Evolutionary conservation across 2,888 invertebrate species (phyloP).

Genomic region (Drosophila demipolita): DNA sequence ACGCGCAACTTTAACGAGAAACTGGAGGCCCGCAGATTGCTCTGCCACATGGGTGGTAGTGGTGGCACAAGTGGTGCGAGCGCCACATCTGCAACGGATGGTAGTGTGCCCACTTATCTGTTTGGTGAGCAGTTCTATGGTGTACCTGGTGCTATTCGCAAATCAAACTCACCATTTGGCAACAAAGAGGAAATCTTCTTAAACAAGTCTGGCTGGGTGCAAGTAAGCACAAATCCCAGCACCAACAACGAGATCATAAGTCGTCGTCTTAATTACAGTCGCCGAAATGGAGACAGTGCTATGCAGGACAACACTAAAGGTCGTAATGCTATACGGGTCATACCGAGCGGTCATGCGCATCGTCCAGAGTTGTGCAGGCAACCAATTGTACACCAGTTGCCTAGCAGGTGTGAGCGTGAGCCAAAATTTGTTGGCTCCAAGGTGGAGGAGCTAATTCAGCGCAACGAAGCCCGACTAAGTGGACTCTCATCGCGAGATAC

Average conservation of each 20-base stretch:
- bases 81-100: conserved; percentile 19
- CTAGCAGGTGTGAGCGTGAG: conserved; percentile 59
- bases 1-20: conserved; percentile 84
- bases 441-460: conserved; percentile 84
- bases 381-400: conserved; percentile 64
- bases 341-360: conserved; percentile 75
- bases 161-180: conserved; percentile 52
- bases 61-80: conserved; percentile 34
- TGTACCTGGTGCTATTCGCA: conserved; percentile 44
- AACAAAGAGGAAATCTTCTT: conserved; percentile 84
- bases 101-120: conserved; percentile 83
- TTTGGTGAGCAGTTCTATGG: conserved; percentile 83
- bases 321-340: conserved; percentile 73
- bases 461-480: conserved; percentile 82
- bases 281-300: conserved; percentile 68
- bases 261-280: conserved; percentile 71
- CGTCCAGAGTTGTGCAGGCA: conserved; percentile 64
- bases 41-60: conserved; percentile 80
- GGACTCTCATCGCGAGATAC: conserved; percentile 62
- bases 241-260: conserved; percentile 81
- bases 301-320: conserved; percentile 33
- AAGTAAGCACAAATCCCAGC: conserved; percentile 84
- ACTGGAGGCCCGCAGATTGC: conserved; percentile 84
- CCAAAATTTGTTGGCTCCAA: conserved; percentile 82
- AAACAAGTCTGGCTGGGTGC: conserved; percentile 86